Conservation (phyloP, 2,113 vertebrate species). For the Trogon surrucura region DNA sequence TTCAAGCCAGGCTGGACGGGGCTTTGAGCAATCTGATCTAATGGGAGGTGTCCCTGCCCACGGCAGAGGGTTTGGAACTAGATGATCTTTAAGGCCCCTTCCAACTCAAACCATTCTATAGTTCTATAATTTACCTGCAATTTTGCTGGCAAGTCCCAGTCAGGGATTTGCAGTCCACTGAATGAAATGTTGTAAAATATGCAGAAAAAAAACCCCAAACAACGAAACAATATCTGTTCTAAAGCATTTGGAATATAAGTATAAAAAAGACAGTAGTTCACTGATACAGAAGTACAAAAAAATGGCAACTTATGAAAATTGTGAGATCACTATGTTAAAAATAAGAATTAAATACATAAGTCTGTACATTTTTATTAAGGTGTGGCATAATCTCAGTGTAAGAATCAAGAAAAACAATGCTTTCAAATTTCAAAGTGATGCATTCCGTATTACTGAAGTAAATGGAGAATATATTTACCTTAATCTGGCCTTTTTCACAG, state of each 20-base stretch:
- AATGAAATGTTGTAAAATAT: neutral
- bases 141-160: neutral
- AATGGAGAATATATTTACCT: slow-evolving; percentile 78
- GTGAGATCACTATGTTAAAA: neutral
- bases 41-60: no score
- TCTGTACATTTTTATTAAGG: neutral
- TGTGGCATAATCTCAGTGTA: neutral
- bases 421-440: neutral
- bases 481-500: slow-evolving; percentile 96
- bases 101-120: no score
- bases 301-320: neutral
- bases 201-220: neutral
- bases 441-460: neutral
- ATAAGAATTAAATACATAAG: neutral
- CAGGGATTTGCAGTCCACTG: neutral
- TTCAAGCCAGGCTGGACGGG: no score
- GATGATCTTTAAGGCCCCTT: no score
- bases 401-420: neutral
- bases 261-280: neutral
- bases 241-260: neutral
- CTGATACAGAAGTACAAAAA: neutral
- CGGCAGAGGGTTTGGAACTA: no score
- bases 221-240: neutral
- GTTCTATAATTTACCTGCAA: neutral
- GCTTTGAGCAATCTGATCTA: no score